phyloP scores from a whole-genome alignment of 2,113 vertebrate species.

The Peromyscus californicus region DNA sequence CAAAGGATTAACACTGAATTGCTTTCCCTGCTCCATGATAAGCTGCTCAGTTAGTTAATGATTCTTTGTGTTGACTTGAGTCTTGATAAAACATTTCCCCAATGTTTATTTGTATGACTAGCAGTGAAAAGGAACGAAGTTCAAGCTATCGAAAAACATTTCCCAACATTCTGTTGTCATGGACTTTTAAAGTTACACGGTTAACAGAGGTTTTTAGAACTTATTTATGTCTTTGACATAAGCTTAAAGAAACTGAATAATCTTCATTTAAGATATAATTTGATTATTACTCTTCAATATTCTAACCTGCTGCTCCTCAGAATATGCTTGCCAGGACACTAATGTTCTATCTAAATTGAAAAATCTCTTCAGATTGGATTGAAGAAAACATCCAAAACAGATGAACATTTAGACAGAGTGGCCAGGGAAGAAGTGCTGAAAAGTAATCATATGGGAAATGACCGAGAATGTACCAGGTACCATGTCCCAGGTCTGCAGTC shows the following conservation, averaged over 20 bases:
- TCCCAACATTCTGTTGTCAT: background rate
- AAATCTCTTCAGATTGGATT: background rate
- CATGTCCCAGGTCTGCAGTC: background rate
- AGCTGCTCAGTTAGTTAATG: background rate
- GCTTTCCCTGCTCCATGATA: background rate
- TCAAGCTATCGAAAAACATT: background rate
- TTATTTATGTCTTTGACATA: background rate
- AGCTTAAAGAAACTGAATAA: background rate
- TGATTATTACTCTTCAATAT: background rate
- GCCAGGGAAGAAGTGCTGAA: background rate
- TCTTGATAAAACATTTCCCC: background rate
- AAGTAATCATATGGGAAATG: background rate
- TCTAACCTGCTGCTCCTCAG: background rate
- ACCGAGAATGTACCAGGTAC: background rate
- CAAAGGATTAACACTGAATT: constrained; percentile 28
- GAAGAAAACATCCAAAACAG: background rate
- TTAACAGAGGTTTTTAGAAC: background rate
- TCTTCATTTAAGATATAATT: constrained; percentile 2
- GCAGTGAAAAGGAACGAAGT: background rate
- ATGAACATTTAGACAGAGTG: background rate
- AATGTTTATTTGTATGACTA: background rate
- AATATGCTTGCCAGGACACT: background rate
- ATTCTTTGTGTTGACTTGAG: background rate
- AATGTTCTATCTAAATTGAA: background rate
- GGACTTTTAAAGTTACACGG: background rate